These are phyloP conservation scores for Arvicanthis niloticus DNA, from an alignment of 2,113 vertebrate species.

Conservation along the genomic window DNA sequence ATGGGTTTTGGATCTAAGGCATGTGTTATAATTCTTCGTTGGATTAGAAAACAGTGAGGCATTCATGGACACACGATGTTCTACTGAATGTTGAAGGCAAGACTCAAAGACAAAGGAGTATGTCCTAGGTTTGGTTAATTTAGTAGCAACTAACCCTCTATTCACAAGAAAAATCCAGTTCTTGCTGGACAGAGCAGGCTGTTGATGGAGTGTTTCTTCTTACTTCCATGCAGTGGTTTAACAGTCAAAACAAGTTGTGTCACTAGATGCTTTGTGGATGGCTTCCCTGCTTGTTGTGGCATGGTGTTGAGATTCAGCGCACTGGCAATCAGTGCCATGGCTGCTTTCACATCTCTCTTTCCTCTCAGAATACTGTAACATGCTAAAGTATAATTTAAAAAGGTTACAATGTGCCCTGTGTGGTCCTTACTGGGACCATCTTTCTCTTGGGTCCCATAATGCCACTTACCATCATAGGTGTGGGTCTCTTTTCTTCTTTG, in stretches of 20 bases:
- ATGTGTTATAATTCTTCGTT: not conserved
- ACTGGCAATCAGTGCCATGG: not conserved
- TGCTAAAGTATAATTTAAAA: not conserved
- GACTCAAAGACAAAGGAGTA: not conserved
- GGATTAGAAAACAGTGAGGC: not conserved
- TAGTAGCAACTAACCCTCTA: not conserved
- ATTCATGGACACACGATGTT: not conserved
- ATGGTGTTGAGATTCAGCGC: not conserved
- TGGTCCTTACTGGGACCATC: not conserved
- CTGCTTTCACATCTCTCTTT: not conserved
- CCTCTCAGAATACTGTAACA: not conserved
- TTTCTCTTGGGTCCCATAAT: not conserved
- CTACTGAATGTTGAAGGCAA: not conserved
- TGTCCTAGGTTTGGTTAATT: not conserved
- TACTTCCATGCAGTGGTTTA: not conserved
- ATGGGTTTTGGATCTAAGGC: not conserved
- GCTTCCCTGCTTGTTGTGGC: not conserved
- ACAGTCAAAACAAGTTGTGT: not conserved
- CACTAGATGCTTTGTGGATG: not conserved
- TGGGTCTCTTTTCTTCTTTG: not conserved
- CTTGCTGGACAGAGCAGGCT: not conserved
- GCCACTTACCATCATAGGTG: not conserved
- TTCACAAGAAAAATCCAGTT: constrained; percentile 1
- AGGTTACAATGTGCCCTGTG: not conserved
- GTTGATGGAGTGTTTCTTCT: not conserved